Evolutionary conservation across 2,888 invertebrate species (phyloP), one percentile per base, ranked within the genome.

Genomic region (Criorhina ranunculi): DNA sequence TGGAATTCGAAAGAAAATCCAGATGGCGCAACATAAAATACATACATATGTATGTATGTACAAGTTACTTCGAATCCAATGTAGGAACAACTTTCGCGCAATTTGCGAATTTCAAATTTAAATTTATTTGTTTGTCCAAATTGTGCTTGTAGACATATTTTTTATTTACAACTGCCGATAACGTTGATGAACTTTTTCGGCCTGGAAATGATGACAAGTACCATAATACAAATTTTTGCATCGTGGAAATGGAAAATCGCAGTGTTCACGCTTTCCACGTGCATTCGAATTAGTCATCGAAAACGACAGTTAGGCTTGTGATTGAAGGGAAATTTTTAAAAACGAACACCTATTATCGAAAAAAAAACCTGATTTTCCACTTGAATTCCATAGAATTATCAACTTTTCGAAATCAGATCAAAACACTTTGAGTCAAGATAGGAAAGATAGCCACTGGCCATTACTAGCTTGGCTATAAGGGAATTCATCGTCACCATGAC

Each of bases 131-230:
- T 6, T 37, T n/a, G 40, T 24, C 7, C 12, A n/a, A 17, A 17
- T 29, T 17, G 31, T 46, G 12, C 8, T 60, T 29, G 46, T n/a
- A 46, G 46, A 9, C 46, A 75, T 46, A 40, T 40, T 3, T 24
- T 59, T 59, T 31, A 2, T 49, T 7, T 75, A 57, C 46, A 55
- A n/a, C 49, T 37, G 24, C 19, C 46, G 75, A 75, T 66, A 75
- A 57, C 29, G 19, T 17, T 19, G 17, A 29, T 73, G 42, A 66
- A 46, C 55, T 55, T 46, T 33, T 42, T 8, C 66, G 0, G 3
- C 15, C 24, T 40, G 8, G 51, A 72, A 53, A 17, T 31, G 29
- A 15, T 33, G 5, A 49, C 44, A 2, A 67, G 40, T 1, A 55
- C 37, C n/a, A 40, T 8, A 51, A 60, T 62, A 35, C 44, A 55